Evolutionary conservation across 2,888 invertebrate species (phyloP).

Genomic region (Epirrita christyi): DNA sequence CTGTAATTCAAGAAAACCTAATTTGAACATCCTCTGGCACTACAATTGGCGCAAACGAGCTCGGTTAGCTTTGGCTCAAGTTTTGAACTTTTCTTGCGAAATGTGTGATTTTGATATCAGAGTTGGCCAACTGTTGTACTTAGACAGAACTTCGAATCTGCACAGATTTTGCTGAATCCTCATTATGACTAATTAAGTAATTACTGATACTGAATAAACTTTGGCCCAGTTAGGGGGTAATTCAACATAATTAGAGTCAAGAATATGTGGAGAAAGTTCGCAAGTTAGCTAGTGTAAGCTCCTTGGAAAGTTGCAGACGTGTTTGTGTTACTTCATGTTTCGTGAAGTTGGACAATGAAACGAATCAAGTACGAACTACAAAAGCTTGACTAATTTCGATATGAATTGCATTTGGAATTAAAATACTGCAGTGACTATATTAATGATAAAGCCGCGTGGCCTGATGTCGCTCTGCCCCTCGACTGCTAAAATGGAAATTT

Average conservation of each 20-base stretch:
- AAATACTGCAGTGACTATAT: no score
- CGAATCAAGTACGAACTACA: constrained; percentile 1
- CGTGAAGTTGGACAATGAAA: constrained; percentile 20
- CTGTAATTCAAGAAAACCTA: constrained; percentile 49
- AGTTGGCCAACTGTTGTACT: background rate
- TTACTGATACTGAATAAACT: constrained; percentile 21
- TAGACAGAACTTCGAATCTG: background rate
- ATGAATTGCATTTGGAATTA: no score
- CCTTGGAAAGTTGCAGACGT: constrained; percentile 29
- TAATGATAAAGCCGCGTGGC: no score
- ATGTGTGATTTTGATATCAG: constrained; percentile 44
- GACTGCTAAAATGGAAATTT: no score
- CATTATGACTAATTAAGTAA: background rate
- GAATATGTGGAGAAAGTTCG: constrained; percentile 23
- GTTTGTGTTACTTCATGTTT: constrained; percentile 18
- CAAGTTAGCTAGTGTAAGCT: constrained; percentile 32
- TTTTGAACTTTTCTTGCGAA: constrained; percentile 48
- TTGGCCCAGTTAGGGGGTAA: constrained; percentile 17
- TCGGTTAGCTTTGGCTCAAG: constrained; percentile 54
- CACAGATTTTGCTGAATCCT: background rate
- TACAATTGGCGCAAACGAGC: constrained; percentile 62
- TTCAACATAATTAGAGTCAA: constrained; percentile 32
- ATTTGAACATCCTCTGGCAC: constrained; percentile 48
- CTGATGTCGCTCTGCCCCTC: no score
- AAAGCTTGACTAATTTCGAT: background rate